Percentiles rank a stretch among this genome's conserved stretches.
Evolutionary conservation across 2,888 invertebrate genomes (phyloP).

Genomic region (Hermaeophaga mercurialis): DNA sequence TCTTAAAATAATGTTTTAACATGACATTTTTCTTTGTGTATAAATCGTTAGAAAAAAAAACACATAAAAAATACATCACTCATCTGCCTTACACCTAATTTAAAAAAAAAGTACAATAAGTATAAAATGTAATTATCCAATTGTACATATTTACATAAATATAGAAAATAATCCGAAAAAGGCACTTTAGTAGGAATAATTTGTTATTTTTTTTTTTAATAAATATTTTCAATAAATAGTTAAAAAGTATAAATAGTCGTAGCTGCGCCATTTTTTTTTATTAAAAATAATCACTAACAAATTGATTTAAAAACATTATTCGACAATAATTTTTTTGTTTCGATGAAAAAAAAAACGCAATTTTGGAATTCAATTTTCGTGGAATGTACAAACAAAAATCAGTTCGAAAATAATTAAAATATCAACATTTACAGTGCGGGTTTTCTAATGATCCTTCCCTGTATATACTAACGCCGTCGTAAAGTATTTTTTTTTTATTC

Average conservation of each 20-base stretch:
- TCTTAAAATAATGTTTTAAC: constrained; percentile 1
- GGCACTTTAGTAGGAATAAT: constrained; percentile 14
- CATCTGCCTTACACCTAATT: constrained; percentile 11
- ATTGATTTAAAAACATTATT: neutral
- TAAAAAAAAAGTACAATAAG: constrained; percentile 17
- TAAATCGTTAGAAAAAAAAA: too few species aligned
- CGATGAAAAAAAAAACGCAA: neutral
- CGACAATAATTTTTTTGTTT: neutral
- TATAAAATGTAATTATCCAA: neutral
- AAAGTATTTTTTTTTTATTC: neutral
- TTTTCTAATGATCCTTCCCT: too few species aligned
- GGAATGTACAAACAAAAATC: constrained; percentile 3
- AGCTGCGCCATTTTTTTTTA: too few species aligned
- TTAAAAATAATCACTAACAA: neutral
- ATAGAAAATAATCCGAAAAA: constrained; percentile 10
- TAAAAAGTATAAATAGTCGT: neutral
- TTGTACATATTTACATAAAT: constrained; percentile 22
- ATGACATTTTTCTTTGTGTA: too few species aligned
- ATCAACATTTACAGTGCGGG: too few species aligned
- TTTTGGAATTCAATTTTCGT: neutral
- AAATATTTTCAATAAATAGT: too few species aligned
- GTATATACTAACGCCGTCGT: neutral
- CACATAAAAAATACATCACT: constrained; percentile 12
- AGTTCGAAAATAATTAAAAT: too few species aligned
- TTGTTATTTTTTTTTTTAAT: neutral